phyloP scores from a whole-genome alignment of 2,797 vertebrate species.

The Spondyliosoma cantharus region DNA sequence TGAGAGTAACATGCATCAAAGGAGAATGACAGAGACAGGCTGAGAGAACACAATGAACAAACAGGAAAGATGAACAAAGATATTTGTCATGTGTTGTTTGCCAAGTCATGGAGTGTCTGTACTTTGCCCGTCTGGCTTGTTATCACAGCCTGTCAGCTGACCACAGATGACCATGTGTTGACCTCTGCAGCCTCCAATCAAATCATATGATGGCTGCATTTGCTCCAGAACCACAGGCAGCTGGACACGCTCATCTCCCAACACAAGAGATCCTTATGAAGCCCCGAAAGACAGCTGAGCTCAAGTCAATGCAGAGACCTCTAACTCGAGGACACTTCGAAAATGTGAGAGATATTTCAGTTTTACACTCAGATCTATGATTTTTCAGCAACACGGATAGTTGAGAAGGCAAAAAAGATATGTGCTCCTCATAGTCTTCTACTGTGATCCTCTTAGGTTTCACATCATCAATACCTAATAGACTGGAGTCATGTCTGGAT shows the following conservation, averaged over 20 bases:
- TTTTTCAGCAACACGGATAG: not conserved
- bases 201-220: slow-evolving; percentile 62
- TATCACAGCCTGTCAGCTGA: slow-evolving; percentile 79
- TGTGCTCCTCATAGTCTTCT: slow-evolving; percentile 14
- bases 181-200: slow-evolving; percentile 64
- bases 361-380: slow-evolving; percentile 25
- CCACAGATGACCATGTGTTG: slow-evolving; percentile 67
- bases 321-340: slow-evolving; percentile 9
- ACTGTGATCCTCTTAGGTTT: slow-evolving; percentile 21
- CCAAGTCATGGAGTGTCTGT: slow-evolving; percentile 69
- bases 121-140: slow-evolving; percentile 81
- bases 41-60: slow-evolving; percentile 34
- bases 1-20: slow-evolving; percentile 28
- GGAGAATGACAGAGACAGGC: not conserved
- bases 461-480: not conserved
- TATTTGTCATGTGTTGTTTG: slow-evolving; percentile 75
- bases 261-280: slow-evolving; percentile 18
- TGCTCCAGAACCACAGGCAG: slow-evolving; percentile 36
- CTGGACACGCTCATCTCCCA: slow-evolving; percentile 37
- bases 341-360: slow-evolving; percentile 15
- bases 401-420: slow-evolving; percentile 14
- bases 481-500: slow-evolving; percentile 8
- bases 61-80: slow-evolving; percentile 47
- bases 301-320: not conserved
- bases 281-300: slow-evolving; percentile 20